Evolutionary conservation across 2,113 vertebrate genomes (phyloP).

Genomic region (Calidris pygmaea): DNA sequence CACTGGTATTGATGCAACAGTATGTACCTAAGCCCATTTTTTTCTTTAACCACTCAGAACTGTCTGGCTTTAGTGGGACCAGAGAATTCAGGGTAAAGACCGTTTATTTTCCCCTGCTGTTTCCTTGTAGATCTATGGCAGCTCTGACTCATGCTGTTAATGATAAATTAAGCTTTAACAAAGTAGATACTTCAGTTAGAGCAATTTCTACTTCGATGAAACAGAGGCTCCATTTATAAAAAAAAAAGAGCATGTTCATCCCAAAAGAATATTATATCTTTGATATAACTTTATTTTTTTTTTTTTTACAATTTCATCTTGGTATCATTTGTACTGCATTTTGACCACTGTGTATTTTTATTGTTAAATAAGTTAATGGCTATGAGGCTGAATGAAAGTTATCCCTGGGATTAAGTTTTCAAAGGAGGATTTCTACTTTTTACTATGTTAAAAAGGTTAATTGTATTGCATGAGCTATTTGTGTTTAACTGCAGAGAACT

Average conservation of each 20-base stretch:
- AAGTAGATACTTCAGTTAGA: background rate
- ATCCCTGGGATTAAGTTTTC: background rate
- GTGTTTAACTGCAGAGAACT: background rate
- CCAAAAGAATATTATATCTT: background rate
- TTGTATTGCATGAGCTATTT: background rate
- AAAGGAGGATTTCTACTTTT: background rate
- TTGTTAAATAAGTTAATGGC: background rate
- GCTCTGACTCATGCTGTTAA: slow-evolving; percentile 18
- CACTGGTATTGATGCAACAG: background rate
- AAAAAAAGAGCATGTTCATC: background rate
- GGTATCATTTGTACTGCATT: background rate
- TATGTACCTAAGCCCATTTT: background rate
- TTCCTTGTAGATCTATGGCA: background rate
- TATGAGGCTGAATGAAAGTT: background rate
- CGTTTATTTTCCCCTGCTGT: background rate
- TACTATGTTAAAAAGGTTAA: background rate
- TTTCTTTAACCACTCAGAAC: background rate
- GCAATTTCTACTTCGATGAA: background rate
- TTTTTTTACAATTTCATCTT: background rate
- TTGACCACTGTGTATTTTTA: background rate
- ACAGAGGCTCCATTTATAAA: background rate
- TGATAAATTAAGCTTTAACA: background rate
- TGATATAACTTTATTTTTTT: background rate
- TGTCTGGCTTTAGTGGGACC: background rate
- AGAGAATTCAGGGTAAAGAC: background rate